Conservation (phyloP, 2,113 vertebrate species). For the Procavia capensis region DNA sequence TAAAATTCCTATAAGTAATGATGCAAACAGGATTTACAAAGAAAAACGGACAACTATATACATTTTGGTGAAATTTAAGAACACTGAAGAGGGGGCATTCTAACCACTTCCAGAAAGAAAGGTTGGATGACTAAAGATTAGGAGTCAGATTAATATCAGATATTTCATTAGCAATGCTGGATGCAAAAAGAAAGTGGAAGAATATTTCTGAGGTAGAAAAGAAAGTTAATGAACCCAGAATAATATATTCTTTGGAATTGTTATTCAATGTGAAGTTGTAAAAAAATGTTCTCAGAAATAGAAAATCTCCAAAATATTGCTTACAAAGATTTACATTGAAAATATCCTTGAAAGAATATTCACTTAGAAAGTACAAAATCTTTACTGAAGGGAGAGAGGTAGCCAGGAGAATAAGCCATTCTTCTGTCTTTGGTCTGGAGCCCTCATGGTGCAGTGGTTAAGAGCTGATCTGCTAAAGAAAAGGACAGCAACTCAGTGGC, state of each 20-base stretch:
- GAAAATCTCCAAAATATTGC: background rate
- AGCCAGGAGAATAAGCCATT: background rate
- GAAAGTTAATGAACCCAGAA: background rate
- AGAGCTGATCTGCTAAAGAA: too few species aligned
- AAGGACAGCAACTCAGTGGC: too few species aligned
- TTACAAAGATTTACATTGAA: background rate
- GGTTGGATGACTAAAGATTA: background rate
- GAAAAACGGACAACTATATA: background rate
- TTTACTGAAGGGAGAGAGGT: background rate
- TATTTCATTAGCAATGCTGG: background rate
- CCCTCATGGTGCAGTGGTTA: too few species aligned
- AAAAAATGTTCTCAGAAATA: background rate
- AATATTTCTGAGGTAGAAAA: background rate
- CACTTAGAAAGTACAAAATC: background rate
- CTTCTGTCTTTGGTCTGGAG: too few species aligned
- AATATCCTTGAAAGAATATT: background rate
- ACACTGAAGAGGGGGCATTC: background rate
- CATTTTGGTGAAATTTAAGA: too few species aligned
- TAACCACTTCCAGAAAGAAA: background rate
- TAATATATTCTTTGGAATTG: background rate
- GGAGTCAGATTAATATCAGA: background rate
- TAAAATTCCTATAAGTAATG: background rate
- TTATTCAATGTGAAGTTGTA: background rate
- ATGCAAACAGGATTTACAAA: background rate
- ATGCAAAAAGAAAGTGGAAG: background rate